These are phyloP conservation scores for Dynastes tityus DNA, from an alignment of 2,888 invertebrate species.

Conservation along the genomic window DNA sequence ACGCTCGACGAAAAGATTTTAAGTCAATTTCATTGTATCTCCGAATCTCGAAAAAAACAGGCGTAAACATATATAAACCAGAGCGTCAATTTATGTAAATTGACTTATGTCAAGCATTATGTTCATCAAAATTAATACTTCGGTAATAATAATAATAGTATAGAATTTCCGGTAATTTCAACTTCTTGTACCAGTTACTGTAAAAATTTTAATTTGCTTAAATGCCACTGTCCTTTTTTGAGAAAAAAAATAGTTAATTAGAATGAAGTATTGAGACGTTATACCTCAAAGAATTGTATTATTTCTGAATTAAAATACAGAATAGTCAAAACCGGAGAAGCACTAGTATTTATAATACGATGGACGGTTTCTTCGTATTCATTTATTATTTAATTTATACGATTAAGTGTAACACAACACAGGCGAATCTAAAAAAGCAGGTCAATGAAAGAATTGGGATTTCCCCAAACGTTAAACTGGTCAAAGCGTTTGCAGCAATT, in stretches of 20 bases:
- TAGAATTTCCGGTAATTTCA: slow-evolving; percentile 23
- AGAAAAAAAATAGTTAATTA: too few species aligned
- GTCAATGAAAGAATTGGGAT: slow-evolving; percentile 33
- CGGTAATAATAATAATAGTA: slow-evolving; percentile 15
- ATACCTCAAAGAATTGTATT: too few species aligned
- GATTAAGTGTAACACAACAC: slow-evolving; percentile 9
- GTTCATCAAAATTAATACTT: not conserved
- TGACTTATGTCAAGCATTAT: not conserved
- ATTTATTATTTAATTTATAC: slow-evolving; percentile 9
- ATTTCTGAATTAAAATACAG: too few species aligned
- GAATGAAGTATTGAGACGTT: too few species aligned
- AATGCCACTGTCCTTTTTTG: not conserved
- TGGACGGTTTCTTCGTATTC: too few species aligned
- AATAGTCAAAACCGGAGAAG: too few species aligned
- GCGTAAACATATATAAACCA: too few species aligned
- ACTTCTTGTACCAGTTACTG: not conserved
- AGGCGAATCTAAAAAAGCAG: slow-evolving; percentile 7
- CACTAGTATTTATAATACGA: too few species aligned
- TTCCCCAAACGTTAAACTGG: slow-evolving; percentile 20
- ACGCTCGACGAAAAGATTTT: too few species aligned
- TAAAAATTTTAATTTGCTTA: not conserved
- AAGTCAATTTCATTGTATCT: too few species aligned
- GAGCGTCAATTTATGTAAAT: not conserved
- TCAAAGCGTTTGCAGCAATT: slow-evolving; percentile 14
- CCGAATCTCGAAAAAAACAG: too few species aligned